Percentiles rank a stretch among this genome's conserved stretches.
phyloP scores from a whole-genome alignment of 2,113 vertebrate species.

The Hypanus sabinus region DNA sequence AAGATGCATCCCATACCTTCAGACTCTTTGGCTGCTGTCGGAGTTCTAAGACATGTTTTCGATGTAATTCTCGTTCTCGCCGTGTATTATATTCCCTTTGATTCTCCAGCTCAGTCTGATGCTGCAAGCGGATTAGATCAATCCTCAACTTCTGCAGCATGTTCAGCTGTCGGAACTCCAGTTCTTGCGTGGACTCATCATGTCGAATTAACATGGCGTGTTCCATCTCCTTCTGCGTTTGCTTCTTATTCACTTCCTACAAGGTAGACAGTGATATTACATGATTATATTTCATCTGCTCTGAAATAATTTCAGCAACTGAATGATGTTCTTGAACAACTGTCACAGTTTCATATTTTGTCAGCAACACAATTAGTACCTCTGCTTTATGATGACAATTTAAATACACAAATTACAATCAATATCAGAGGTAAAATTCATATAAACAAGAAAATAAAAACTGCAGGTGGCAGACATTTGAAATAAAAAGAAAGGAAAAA shows the following conservation, averaged over 20 bases:
- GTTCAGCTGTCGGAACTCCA: slow-evolving; percentile 90
- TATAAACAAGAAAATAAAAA: too few relatives aligned
- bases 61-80: slow-evolving; percentile 87
- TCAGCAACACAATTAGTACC: too few relatives aligned
- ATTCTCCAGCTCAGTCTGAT: slow-evolving; percentile 97
- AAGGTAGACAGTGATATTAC: slow-evolving; percentile 16
- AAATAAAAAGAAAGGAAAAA: too few relatives aligned
- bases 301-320: background rate
- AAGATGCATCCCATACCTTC: slow-evolving; percentile 62
- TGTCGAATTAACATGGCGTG: slow-evolving; percentile 96
- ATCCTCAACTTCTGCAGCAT: slow-evolving; percentile 92
- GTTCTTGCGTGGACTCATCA: slow-evolving; percentile 91
- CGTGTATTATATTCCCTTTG: slow-evolving; percentile 98
- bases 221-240: slow-evolving; percentile 97
- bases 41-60: slow-evolving; percentile 96
- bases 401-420: background rate
- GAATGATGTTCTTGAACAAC: background rate
- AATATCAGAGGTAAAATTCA: too few relatives aligned
- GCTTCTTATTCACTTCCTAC: slow-evolving; percentile 93
- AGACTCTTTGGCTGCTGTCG: slow-evolving; percentile 98
- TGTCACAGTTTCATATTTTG: too few relatives aligned
- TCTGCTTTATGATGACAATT: background rate
- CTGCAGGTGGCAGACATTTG: too few relatives aligned
- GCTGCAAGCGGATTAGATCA: slow-evolving; percentile 97
- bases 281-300: background rate